These are phyloP conservation scores for Eubasilissa regina DNA, from an alignment of 1,140 invertebrate genomes.

Conservation along the genomic window DNA sequence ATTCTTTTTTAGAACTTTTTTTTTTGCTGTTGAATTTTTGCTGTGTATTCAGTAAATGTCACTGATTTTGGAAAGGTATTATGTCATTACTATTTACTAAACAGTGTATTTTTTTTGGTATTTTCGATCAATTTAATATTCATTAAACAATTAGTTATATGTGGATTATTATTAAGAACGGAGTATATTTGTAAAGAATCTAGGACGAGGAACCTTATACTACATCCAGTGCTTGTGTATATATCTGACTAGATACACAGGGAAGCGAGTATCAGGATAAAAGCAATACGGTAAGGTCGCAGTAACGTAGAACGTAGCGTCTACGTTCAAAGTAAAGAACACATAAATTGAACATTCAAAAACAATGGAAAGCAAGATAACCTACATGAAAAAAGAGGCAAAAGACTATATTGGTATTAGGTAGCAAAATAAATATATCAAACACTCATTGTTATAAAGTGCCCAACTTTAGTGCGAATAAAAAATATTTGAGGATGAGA, in stretches of 20 bases:
- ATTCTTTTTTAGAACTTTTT: too few relatives aligned
- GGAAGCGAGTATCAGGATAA: slow-evolving; percentile 12
- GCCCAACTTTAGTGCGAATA: too few relatives aligned
- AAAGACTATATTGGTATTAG: background rate
- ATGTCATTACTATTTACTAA: too few relatives aligned
- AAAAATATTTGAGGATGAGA: background rate
- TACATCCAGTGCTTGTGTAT: slow-evolving; percentile 8
- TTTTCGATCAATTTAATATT: too few relatives aligned
- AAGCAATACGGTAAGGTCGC: slow-evolving; percentile 38
- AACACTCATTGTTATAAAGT: too few relatives aligned
- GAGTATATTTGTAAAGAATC: slow-evolving; percentile 6
- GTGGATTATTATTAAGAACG: background rate
- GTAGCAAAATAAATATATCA: background rate
- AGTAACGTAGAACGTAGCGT: slow-evolving; percentile 13
- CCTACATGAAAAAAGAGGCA: background rate
- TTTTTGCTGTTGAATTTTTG: too few relatives aligned
- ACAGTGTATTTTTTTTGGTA: too few relatives aligned
- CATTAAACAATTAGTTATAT: too few relatives aligned
- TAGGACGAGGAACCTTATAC: slow-evolving; percentile 12
- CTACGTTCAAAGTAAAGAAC: slow-evolving; percentile 43
- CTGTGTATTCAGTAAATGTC: too few relatives aligned
- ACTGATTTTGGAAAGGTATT: too few relatives aligned
- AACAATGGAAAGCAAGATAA: background rate
- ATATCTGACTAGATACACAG: slow-evolving; percentile 14
- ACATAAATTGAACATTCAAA: background rate